phyloP scores from a whole-genome alignment of 2,888 invertebrate genomes.

The Drosophila tripunctata region DNA sequence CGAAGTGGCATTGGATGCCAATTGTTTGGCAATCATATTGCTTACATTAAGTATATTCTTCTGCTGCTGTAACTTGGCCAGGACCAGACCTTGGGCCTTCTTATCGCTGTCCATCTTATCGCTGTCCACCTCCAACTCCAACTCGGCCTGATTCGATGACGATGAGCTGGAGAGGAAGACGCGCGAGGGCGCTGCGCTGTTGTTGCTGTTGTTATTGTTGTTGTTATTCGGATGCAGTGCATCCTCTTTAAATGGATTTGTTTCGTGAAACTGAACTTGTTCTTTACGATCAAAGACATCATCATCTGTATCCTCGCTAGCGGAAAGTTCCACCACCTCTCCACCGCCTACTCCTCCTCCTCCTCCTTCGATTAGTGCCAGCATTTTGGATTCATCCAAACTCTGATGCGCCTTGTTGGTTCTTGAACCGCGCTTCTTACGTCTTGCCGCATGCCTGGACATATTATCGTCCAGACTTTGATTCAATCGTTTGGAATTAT shows the following conservation, averaged over 20 bases:
- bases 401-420: slow-evolving; percentile 89
- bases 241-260: slow-evolving; percentile 83
- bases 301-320: slow-evolving; percentile 69
- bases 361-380: slow-evolving; percentile 79
- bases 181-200: slow-evolving; percentile 29
- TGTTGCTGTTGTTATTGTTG: slow-evolving; percentile 21
- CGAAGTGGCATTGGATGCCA: slow-evolving; percentile 73
- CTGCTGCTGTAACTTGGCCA: slow-evolving; percentile 75
- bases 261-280: slow-evolving; percentile 77
- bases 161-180: slow-evolving; percentile 68
- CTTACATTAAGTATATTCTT: slow-evolving; percentile 81
- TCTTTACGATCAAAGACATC: slow-evolving; percentile 72
- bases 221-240: slow-evolving; percentile 48
- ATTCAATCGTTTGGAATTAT: slow-evolving; percentile 88
- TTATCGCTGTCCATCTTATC: not conserved
- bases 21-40: slow-evolving; percentile 82
- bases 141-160: slow-evolving; percentile 50
- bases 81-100: slow-evolving; percentile 58
- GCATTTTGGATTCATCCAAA: slow-evolving; percentile 87
- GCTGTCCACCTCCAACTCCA: slow-evolving; percentile 33
- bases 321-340: slow-evolving; percentile 36
- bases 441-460: slow-evolving; percentile 71
- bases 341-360: too few relatives aligned
- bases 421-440: slow-evolving; percentile 83
- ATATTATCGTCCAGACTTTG: slow-evolving; percentile 91